These are phyloP conservation scores for Hydra vulgaris DNA, from an alignment of 30 jellyfish, hydroid and myxozoan species.

Conservation along the genomic window DNA sequence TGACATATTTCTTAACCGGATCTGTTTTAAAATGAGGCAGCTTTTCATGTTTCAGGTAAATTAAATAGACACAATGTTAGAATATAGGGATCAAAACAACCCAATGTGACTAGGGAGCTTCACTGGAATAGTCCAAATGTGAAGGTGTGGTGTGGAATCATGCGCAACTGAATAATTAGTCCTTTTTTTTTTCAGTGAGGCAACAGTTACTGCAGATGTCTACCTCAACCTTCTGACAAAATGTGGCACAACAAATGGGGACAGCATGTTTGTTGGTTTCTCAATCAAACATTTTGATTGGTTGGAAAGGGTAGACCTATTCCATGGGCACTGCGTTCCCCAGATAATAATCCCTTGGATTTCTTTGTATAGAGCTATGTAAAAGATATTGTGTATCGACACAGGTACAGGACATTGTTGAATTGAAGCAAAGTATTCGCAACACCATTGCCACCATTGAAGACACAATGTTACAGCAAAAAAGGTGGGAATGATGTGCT, in stretches of 20 bases:
- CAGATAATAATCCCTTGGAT: neutral
- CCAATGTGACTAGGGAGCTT: neutral
- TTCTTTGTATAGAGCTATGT: neutral
- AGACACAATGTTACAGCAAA: neutral
- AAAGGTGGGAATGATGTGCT: neutral
- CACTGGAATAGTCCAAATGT: neutral
- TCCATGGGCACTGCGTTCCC: neutral
- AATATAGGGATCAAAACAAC: neutral
- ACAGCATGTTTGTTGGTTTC: neutral
- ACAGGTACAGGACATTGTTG: neutral
- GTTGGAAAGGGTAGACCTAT: neutral
- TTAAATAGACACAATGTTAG: neutral
- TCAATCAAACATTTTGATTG: neutral
- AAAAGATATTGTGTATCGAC: neutral
- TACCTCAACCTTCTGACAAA: neutral
- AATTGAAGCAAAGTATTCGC: neutral
- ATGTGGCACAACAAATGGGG: neutral
- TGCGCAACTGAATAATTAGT: neutral
- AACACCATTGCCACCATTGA: neutral
- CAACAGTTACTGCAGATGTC: neutral
- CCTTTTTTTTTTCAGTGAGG: neutral
- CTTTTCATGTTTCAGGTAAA: neutral
- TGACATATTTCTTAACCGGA: neutral
- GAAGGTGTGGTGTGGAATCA: neutral
- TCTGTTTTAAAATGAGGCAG: neutral